Evolutionary conservation across 2,888 invertebrate genomes (phyloP).

Genomic region (Drosophila parthenogenetica): DNA sequence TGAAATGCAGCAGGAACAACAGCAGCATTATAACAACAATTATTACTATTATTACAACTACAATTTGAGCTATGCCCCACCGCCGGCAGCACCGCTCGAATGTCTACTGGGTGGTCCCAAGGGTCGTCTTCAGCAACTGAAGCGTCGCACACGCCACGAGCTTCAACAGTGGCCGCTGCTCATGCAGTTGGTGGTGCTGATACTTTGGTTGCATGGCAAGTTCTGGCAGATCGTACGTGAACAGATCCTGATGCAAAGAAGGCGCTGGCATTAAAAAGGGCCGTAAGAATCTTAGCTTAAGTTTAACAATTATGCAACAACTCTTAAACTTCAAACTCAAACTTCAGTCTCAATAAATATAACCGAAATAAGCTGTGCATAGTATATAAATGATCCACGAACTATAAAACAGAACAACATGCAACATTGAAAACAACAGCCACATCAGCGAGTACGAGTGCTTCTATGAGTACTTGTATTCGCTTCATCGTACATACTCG

Average conservation of each 20-base stretch:
- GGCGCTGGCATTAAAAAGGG: conserved; percentile 68
- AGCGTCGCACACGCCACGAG: conserved; percentile 79
- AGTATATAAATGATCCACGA: conserved; percentile 32
- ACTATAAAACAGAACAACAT: conserved; percentile 23
- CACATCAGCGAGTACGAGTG: conserved; percentile 32
- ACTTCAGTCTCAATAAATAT: conserved; percentile 57
- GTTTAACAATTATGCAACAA: conserved; percentile 52
- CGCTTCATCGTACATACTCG: conserved; percentile 39
- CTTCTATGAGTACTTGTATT: conserved; percentile 32
- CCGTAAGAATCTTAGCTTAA: conserved; percentile 30
- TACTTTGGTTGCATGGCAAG: conserved; percentile 82
- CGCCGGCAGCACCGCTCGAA: conserved; percentile 38
- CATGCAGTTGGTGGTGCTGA: conserved; percentile 79
- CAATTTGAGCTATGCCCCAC: conserved; percentile 78
- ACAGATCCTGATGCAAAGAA: conserved; percentile 68
- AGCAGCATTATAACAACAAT: conserved; percentile 75
- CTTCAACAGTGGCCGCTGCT: conserved; percentile 83
- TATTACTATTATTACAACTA: conserved; percentile 81
- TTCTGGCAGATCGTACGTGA: conserved; percentile 82
- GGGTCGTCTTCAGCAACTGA: conserved; percentile 71
- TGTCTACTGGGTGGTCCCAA: conserved; percentile 43
- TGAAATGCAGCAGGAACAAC: conserved; percentile 56
- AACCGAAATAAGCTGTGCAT: conserved; percentile 62
- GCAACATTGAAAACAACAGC: conserved; percentile 30
- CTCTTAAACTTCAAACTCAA: conserved; percentile 43